These are phyloP conservation scores for Antheraea assamensis DNA, from an alignment of 2,888 invertebrate species.

Conservation along the genomic window DNA sequence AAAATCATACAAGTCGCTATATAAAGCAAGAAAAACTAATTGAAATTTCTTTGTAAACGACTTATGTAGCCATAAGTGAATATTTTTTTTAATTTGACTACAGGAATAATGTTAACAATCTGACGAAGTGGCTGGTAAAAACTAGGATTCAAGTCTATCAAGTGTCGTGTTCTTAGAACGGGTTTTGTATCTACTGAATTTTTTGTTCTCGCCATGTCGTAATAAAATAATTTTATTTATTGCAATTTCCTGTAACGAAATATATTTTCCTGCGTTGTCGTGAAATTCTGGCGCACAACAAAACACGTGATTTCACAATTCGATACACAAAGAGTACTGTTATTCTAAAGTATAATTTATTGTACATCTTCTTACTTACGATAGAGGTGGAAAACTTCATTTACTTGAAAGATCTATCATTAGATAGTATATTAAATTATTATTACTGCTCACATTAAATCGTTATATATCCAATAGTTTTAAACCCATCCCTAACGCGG, in stretches of 20 bases:
- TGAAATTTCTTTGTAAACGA: neutral
- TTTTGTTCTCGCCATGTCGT: neutral
- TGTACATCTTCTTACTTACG: neutral
- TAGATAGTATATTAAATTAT: conserved; percentile 5
- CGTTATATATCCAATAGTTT: conserved; percentile 16
- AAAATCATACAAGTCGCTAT: too few relatives aligned
- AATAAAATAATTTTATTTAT: too few relatives aligned
- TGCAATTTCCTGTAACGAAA: neutral
- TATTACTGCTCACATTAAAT: conserved; percentile 19
- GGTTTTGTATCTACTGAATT: neutral
- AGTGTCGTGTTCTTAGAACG: neutral
- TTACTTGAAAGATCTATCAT: conserved; percentile 3
- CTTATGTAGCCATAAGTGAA: neutral
- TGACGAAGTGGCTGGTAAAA: neutral
- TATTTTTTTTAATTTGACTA: neutral
- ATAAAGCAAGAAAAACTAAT: neutral
- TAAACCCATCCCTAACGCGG: neutral
- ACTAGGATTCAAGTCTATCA: neutral
- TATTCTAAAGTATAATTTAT: neutral
- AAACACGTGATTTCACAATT: neutral
- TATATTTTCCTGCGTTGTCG: neutral
- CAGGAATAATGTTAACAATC: too few relatives aligned
- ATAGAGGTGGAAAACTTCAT: neutral
- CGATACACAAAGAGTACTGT: neutral
- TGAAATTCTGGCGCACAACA: neutral